These are phyloP conservation scores for Trinectes maculatus DNA, from an alignment of 2,113 vertebrate species.

Conservation along the genomic window DNA sequence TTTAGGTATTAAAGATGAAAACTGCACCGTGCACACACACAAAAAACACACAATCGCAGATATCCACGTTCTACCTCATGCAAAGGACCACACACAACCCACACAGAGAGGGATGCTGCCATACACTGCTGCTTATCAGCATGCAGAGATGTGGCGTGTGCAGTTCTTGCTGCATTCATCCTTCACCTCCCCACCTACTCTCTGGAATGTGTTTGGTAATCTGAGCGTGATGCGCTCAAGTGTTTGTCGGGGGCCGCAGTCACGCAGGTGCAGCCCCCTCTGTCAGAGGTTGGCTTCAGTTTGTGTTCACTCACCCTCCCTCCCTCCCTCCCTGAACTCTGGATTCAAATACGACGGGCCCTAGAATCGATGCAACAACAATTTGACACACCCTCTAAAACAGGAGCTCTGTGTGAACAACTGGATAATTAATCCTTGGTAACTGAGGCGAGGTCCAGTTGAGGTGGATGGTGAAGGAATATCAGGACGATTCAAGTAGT, in stretches of 20 bases:
- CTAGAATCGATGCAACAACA: conserved; percentile 57
- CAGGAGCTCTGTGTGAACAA: conserved; percentile 47
- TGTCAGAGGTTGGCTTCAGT: conserved; percentile 59
- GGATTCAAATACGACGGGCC: conserved; percentile 49
- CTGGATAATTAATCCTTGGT: conserved; percentile 57
- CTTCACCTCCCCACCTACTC: conserved; percentile 32
- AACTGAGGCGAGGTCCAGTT: conserved; percentile 36
- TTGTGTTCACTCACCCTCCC: conserved; percentile 44
- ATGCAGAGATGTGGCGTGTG: conserved; percentile 26
- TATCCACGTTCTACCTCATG: conserved; percentile 12
- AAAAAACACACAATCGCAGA: not conserved
- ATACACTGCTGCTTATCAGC: conserved; percentile 34
- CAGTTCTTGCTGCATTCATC: conserved; percentile 37
- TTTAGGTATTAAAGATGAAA: conserved; percentile 41
- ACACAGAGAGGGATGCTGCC: conserved; percentile 14
- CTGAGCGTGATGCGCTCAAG: conserved; percentile 58
- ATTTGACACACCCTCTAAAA: conserved; percentile 61
- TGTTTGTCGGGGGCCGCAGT: conserved; percentile 55
- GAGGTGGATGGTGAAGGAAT: conserved; percentile 54
- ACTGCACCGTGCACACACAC: conserved; percentile 34
- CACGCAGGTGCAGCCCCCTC: conserved; percentile 50
- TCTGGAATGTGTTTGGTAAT: conserved; percentile 60
- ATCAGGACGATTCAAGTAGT: conserved; percentile 18
- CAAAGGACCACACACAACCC: conserved; percentile 24
- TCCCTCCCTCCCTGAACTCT: conserved; percentile 30